Base-by-base conservation (phyloP, 2,888 invertebrate genomes). In the Drosophila quinaria region DNA sequence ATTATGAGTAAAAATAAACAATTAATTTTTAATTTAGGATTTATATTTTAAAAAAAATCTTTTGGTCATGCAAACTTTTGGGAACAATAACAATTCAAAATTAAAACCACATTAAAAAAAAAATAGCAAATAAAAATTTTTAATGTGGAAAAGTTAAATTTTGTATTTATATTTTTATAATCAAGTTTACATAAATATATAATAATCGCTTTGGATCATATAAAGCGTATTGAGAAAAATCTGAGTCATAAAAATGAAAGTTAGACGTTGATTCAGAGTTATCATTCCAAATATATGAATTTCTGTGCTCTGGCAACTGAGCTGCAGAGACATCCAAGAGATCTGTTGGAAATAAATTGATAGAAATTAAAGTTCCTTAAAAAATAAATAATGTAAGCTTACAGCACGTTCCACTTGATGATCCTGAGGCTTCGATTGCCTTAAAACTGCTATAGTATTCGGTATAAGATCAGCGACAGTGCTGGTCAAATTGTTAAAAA, bases 171-270 rank as follows among this genome's bases (percentile, higher is more conserved):
- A 25, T 5, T 5, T 25, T 25, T 6, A 25, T 5, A 25, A 25
- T 25, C 9, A 9, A n/a, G 39, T 25, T 63, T 11, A 42, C 15
- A 56, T 42, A 8, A 64, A 50, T 9, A 58, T 11, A 3, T 10
- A 11, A 8, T 58, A 64, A 46, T 64, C 51, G 13, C 4, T 29
- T 64, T 64, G 64, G 1, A 44, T 19, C 58, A 64, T 51, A 4
- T 58, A 51, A 3, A 64, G 11, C 9, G 58, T 51, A 2, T 64
- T 19, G 0, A 58, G 6, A 0, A 64, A 2, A 4, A 64, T 58
- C 25, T 56, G 50, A 2, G 49, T 17, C 44, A 64, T 35, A 9
- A 58, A n/a, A 4, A 35, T 4, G 11, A 50, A 58, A 4, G 25
- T 44, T 1, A 64, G 15, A 22, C 58, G 25, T 37, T 19, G 42